Conservation (phyloP, 92 coral and sea anemone genomes). For the Pocillopora meandrina region DNA sequence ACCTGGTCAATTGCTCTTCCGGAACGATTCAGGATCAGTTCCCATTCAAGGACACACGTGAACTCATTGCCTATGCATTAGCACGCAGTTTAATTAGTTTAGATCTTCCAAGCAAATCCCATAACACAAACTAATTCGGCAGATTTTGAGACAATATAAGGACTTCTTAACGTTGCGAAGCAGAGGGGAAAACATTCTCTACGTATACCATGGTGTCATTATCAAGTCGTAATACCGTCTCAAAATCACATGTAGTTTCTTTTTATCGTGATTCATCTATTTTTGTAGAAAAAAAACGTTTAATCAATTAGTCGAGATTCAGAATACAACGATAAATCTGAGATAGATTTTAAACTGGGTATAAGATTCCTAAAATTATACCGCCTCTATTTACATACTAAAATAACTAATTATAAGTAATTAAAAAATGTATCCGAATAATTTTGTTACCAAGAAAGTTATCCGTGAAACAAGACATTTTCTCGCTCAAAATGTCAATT, state of each 20-base stretch:
- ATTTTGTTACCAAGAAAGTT: no score
- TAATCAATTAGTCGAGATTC: slow-evolving; percentile 11
- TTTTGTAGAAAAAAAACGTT: not conserved
- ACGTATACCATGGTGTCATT: slow-evolving; percentile 24
- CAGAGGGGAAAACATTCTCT: slow-evolving; percentile 26
- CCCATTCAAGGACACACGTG: no score
- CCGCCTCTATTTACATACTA: slow-evolving; percentile 11
- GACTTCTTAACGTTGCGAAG: no score
- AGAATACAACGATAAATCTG: slow-evolving; percentile 4
- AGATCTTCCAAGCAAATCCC: no score
- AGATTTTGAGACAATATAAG: no score
- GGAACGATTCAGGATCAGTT: no score
- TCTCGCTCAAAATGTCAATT: no score
- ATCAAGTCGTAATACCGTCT: slow-evolving; percentile 6
- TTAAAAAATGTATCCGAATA: no score
- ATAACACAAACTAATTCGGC: no score
- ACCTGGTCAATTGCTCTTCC: no score
- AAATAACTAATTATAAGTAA: slow-evolving; percentile 18
- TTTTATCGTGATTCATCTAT: slow-evolving; percentile 11
- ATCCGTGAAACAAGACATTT: no score
- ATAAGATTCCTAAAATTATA: slow-evolving; percentile 18
- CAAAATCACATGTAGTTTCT: not conserved
- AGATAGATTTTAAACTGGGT: slow-evolving; percentile 22
- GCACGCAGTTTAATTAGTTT: not conserved
- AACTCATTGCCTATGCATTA: no score